Evolutionary conservation across 1,140 invertebrate genomes (phyloP), one percentile per base, ranked within the genome.

Genomic region (Ceratina japonica): DNA sequence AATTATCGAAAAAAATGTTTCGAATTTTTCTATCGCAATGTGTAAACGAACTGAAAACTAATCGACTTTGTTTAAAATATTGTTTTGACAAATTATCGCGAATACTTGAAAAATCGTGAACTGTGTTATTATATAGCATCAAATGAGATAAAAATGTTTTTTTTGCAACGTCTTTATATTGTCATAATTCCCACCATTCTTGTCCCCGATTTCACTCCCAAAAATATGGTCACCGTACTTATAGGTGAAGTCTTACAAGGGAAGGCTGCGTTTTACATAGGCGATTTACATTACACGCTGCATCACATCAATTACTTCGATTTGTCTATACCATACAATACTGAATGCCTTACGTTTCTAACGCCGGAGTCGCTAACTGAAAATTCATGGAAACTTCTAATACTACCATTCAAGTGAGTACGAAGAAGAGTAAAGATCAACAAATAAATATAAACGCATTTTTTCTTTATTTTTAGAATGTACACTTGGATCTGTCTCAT

Each of bases 371-470:
- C 96, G 31, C 90, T 95, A 31, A 94, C 94, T 22, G 95, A 97
- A 91, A 96, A 96, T 87, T 96, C 96, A 7, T 97, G 96, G 96
- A 95, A 96, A 90, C 96, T 96, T 5, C 91, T 97, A 8, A 95
- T 97, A 82, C 88, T 96, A 70, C 96, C 97, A 0, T 97, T 97
- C 80, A 95, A 94, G 95, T 96, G 93, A 44, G 49, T 31, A 20
- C 20, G 56, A 18, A 77, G 51, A 0, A 72, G 56, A 59, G 2
- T 68, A 58, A 22, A n/a, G 37, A 22, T 62, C 1, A 56, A 59
- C 20, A 54, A 10, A 24, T 44, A 54, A 65, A 16, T 31, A 24
- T 20, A 75, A 58, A 54, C 7, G 31, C 44, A 87, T 31, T 27
- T 31, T 27, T 90, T 70, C 37, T 44, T 89, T 82, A 12, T 79